phyloP scores from a whole-genome alignment of 53 echinoderm and acorn worm genomes.

The Paracentrotus lividus region DNA sequence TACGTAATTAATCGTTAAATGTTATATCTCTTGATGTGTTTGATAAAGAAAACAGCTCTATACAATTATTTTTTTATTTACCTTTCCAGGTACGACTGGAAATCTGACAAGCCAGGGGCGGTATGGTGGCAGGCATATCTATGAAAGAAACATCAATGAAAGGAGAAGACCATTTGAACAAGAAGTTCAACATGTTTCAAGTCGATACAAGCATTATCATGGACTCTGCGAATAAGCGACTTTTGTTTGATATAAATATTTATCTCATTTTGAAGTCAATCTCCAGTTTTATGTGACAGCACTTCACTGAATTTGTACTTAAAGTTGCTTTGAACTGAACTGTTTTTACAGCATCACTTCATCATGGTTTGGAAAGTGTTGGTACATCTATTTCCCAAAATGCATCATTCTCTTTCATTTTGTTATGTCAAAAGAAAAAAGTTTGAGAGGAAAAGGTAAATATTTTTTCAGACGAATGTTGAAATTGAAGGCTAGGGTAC shows the following conservation, averaged over 20 bases:
- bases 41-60: no score
- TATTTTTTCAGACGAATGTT: no score
- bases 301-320: background rate
- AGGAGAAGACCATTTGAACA: constrained; percentile 85
- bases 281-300: background rate
- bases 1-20: no score
- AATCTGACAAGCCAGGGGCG: constrained; percentile 83
- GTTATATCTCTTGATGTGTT: no score
- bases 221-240: constrained; percentile 91
- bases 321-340: background rate
- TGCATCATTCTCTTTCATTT: no score
- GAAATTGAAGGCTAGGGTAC: no score
- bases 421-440: no score
- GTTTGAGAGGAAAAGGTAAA: no score
- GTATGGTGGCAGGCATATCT: constrained; percentile 94
- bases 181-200: constrained; percentile 92
- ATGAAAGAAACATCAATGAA: constrained; percentile 90
- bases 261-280: background rate
- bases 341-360: no score
- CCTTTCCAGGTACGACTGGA: constrained; percentile 80
- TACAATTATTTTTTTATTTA: background rate
- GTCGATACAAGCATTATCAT: constrained; percentile 94
- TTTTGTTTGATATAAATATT: background rate
- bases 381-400: no score
- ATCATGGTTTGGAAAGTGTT: no score